Conservation (phyloP, 2,888 invertebrate species). For the Adineta ricciae region DNA sequence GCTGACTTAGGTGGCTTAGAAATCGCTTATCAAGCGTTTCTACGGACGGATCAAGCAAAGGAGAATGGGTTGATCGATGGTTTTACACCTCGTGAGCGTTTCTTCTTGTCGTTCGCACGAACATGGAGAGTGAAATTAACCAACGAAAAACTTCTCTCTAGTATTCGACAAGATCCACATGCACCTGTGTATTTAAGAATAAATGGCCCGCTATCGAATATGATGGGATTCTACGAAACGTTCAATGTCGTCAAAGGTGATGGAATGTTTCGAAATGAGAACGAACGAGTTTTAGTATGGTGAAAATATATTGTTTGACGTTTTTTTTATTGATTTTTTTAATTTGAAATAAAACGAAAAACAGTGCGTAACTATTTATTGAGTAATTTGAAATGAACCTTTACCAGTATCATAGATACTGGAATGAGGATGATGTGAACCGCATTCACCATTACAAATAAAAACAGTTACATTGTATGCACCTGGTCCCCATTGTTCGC, state of each 20-base stretch:
- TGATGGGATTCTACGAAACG: conserved; percentile 22
- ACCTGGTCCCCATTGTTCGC: conserved; percentile 43
- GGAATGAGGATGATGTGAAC: conserved; percentile 41
- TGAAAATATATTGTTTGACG: not conserved
- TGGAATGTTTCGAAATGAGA: not conserved
- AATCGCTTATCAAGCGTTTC: conserved; percentile 68
- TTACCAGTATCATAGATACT: not conserved
- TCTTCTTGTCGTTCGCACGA: conserved; percentile 56
- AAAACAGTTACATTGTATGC: conserved; percentile 41
- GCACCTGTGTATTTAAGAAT: conserved; percentile 25
- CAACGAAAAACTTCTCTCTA: not conserved
- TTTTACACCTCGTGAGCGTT: conserved; percentile 47
- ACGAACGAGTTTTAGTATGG: not conserved
- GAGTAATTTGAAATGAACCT: not conserved
- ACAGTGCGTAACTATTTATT: not conserved
- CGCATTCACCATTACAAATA: conserved; percentile 44
- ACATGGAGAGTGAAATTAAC: conserved; percentile 34
- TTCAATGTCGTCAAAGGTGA: not conserved
- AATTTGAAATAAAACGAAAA: not conserved
- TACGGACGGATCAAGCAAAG: not conserved
- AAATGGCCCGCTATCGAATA: conserved; percentile 26
- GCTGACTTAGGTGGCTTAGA: conserved; percentile 88
- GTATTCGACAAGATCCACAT: conserved; percentile 18
- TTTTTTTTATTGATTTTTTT: not conserved
- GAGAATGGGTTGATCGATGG: too few species aligned